phyloP scores from a whole-genome alignment of 2,797 vertebrate genomes.

The Spheniscus humboldti region DNA sequence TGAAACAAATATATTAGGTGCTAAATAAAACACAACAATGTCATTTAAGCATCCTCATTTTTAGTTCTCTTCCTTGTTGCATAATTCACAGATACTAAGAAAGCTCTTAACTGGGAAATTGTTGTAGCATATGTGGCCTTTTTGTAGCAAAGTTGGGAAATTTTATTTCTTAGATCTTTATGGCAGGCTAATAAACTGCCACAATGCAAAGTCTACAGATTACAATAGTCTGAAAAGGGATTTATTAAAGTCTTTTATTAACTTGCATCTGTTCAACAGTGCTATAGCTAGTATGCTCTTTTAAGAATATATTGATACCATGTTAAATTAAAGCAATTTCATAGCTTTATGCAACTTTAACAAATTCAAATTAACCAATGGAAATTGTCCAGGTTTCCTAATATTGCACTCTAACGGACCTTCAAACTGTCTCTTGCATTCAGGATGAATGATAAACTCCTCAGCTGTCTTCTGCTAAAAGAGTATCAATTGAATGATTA shows the following conservation, averaged over 20 bases:
- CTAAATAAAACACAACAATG: neutral
- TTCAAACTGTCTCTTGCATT: neutral
- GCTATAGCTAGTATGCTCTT: neutral
- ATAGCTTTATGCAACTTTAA: neutral
- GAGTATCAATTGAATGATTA: neutral
- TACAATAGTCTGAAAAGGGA: neutral
- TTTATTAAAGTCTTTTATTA: conserved; percentile 7
- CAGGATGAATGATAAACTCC: neutral
- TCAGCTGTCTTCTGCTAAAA: neutral
- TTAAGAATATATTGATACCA: neutral
- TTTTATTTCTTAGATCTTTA: conserved; percentile 21
- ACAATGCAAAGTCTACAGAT: neutral
- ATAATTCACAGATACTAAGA: neutral
- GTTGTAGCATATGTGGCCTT: neutral
- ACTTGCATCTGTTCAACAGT: neutral
- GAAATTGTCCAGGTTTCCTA: neutral
- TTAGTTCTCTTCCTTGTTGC: neutral
- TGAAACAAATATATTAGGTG: neutral
- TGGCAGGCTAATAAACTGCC: neutral
- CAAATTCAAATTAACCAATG: neutral
- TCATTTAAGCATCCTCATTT: neutral
- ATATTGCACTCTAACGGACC: neutral
- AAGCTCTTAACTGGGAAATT: neutral
- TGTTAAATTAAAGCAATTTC: neutral
- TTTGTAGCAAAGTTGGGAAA: neutral